These are phyloP conservation scores for Yponomeuta malinellus DNA, from an alignment of 2,888 invertebrate species.

Conservation along the genomic window DNA sequence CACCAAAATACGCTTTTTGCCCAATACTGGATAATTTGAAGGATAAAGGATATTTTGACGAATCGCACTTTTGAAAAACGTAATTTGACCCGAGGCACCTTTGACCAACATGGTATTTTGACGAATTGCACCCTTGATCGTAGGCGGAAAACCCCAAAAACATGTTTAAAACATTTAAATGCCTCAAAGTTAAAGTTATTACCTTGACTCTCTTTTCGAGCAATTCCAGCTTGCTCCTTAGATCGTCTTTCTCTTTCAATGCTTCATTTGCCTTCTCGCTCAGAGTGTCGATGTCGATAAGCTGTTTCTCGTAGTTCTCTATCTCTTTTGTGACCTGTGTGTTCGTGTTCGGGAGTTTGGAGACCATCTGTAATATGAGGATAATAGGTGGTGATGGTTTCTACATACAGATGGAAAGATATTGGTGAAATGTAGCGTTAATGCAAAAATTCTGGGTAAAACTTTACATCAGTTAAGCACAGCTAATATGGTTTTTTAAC, in stretches of 20 bases:
- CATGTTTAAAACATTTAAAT: neutral
- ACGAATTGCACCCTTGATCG: too few species aligned
- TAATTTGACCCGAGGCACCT: too few species aligned
- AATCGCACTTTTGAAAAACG: too few species aligned
- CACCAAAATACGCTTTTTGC: too few species aligned
- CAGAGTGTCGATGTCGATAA: conserved; percentile 86
- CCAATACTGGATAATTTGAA: too few species aligned
- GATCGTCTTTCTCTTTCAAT: conserved; percentile 78
- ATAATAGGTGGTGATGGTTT: conserved; percentile 11
- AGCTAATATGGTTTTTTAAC: too few species aligned
- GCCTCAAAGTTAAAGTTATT: conserved; percentile 17
- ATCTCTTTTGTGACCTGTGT: conserved; percentile 81
- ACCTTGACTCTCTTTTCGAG: conserved; percentile 84
- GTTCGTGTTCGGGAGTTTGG: conserved; percentile 77
- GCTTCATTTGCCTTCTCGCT: conserved; percentile 82
- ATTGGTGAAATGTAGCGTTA: neutral
- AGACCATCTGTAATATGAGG: conserved; percentile 71
- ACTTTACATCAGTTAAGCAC: too few species aligned
- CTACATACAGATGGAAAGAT: neutral
- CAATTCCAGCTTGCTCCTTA: conserved; percentile 80
- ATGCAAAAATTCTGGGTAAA: too few species aligned
- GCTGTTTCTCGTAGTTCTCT: conserved; percentile 84
- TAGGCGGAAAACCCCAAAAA: too few species aligned
- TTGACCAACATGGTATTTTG: too few species aligned
- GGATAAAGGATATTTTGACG: too few species aligned